These are phyloP conservation scores for Microplitis demolitor DNA, from an alignment of 1,140 invertebrate genomes.

Conservation along the genomic window DNA sequence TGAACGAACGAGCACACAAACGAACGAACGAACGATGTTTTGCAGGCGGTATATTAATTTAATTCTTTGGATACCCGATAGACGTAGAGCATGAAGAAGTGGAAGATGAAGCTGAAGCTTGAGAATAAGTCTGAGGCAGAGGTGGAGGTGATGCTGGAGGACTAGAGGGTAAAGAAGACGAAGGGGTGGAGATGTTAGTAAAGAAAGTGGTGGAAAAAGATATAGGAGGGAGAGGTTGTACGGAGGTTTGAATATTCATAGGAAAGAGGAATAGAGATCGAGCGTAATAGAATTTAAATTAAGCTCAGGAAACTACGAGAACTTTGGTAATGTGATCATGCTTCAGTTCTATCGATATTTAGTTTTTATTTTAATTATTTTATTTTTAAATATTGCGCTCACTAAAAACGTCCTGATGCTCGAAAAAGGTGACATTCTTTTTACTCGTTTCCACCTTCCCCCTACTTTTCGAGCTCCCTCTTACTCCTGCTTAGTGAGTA, in stretches of 20 bases:
- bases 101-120: conserved; percentile 25
- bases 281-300: conserved; percentile 61
- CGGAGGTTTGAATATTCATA: conserved; percentile 58
- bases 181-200: no score
- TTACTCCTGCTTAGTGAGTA: no score
- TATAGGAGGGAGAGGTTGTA: conserved; percentile 33
- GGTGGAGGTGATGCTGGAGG: no score
- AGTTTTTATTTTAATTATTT: background rate
- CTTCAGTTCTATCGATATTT: conserved; percentile 42
- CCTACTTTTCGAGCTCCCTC: no score
- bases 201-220: conserved; percentile 9
- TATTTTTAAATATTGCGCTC: no score
- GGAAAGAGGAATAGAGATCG: conserved; percentile 60
- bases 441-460: no score
- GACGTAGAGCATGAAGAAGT: conserved; percentile 38
- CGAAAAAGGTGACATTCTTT: no score
- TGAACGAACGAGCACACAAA: background rate
- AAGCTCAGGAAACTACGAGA: conserved; percentile 47
- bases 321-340: conserved; percentile 51
- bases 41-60: conserved; percentile 57
- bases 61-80: conserved; percentile 61
- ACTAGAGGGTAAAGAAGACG: no score
- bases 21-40: conserved; percentile 44
- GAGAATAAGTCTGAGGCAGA: no score
- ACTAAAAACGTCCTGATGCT: no score